A percentile compares a stretch with the other conserved stretches of the same genome.
These are phyloP conservation scores for Glaucidium brasilianum DNA, from an alignment of 2,113 vertebrate genomes.

Conservation along the genomic window DNA sequence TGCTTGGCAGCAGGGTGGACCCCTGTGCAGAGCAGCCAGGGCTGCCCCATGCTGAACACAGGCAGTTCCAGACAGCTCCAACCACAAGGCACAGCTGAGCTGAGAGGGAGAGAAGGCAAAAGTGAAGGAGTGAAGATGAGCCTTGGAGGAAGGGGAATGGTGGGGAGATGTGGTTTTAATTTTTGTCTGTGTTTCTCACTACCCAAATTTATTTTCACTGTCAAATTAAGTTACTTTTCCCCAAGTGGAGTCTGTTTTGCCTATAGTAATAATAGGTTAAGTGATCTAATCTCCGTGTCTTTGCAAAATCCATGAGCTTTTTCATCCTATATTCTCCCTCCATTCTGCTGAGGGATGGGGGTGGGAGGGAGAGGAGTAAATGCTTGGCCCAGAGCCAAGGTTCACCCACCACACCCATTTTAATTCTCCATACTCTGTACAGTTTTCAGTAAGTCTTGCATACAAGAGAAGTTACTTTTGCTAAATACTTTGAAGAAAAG, in stretches of 20 bases:
- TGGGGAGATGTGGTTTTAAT: background rate
- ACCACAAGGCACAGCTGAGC: background rate
- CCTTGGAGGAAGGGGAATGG: background rate
- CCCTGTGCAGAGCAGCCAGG: too few relatives aligned
- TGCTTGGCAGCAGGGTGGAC: accelerated
- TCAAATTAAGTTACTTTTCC: background rate
- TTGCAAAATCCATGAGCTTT: background rate
- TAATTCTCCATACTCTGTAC: accelerated
- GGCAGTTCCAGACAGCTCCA: accelerated
- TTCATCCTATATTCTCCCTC: background rate
- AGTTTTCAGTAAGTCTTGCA: background rate
- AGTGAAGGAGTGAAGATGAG: background rate
- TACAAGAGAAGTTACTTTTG: background rate
- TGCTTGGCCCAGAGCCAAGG: background rate
- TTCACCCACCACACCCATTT: background rate
- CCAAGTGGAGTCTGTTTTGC: background rate
- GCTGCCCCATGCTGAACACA: too few relatives aligned
- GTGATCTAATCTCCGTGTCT: background rate
- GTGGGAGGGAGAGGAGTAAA: too few relatives aligned
- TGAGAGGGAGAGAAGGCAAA: accelerated
- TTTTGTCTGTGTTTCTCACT: background rate
- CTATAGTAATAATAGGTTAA: background rate
- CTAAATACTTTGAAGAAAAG: background rate
- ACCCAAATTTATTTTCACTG: background rate
- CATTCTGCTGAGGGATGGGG: background rate